Evolutionary conservation across 1,140 invertebrate species (phyloP), one percentile per base, ranked within the genome.

Genomic region (Drosophila chauvacae): DNA sequence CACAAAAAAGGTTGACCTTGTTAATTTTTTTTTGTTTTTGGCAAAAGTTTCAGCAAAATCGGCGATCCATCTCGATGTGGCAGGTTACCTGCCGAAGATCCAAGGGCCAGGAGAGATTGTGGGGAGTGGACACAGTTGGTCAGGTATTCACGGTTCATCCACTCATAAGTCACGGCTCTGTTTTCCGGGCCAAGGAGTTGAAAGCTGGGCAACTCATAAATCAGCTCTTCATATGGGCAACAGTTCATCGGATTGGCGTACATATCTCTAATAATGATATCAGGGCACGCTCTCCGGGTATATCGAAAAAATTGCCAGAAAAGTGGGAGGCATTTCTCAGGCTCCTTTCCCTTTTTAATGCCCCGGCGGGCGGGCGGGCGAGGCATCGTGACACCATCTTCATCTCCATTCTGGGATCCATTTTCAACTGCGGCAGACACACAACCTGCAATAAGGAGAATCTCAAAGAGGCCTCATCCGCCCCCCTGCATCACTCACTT

Each of bases 141-240:
- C 51, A 77, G 82, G 74, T 77, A 75, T 39, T 64, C 70, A 82
- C 65, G 51, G 56, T 86, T 80, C n/a, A 77, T 65, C 75, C 57
- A 79, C 72, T 84, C 84, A 88, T 81, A 88, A 88, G 84, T 88
- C 84, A 87, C 80, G 80, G 68, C 69, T 56, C 77, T 64, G 59
- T 60, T 77, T 63, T 57, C 56, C 48, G 61, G 60, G 37, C 62
- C 23, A 68, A 45, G 26, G 18, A 55, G 66, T 44, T 37, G 33
- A 55, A 16, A 37, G 42, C 41, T 28, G 30, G 39, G 30, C 61
- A 53, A 37, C 4, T 18, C 62, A 77, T 76, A 74, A 75, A 76
- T 75, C 53, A 58, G 60, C 42, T 56, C 53, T 33, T 66, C 72
- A 51, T 76, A 44, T 51, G n/a, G 33, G 13, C 51, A 35, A 35